Evolutionary conservation across 2,113 vertebrate species (phyloP).

Genomic region (Suncus etruscus): DNA sequence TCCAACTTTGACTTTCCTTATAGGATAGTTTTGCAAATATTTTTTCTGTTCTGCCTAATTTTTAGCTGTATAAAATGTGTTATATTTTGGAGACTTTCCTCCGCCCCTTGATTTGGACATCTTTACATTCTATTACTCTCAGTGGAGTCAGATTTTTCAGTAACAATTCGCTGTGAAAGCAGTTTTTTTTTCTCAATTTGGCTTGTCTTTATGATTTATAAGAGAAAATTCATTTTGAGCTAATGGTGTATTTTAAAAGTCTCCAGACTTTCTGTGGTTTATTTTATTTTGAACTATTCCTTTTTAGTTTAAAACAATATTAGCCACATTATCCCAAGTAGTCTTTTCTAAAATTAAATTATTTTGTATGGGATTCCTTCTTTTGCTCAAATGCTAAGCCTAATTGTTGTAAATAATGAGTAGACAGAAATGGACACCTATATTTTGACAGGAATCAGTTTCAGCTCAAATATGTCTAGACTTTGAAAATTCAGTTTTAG

Average conservation of each 20-base stretch:
- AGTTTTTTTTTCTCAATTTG: conserved; percentile 52
- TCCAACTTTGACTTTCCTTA: conserved; percentile 49
- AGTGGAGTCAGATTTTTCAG: conserved; percentile 43
- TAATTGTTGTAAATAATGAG: conserved; percentile 17
- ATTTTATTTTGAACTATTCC: conserved; percentile 69
- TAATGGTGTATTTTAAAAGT: conserved; percentile 71
- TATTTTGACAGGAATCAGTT: background rate
- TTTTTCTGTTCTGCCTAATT: conserved; percentile 63
- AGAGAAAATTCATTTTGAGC: conserved; percentile 61
- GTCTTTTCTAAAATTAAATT: conserved; percentile 52
- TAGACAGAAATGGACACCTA: background rate
- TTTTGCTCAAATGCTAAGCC: conserved; percentile 1
- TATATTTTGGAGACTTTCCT: background rate
- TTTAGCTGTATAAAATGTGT: conserved; percentile 45
- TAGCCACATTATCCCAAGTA: conserved; percentile 57
- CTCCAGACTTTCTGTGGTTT: conserved; percentile 71
- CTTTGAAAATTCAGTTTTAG: conserved; percentile 29
- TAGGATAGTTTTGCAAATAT: conserved; percentile 42
- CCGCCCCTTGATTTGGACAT: conserved; percentile 3
- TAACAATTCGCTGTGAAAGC: conserved; percentile 59
- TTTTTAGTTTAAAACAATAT: conserved; percentile 40
- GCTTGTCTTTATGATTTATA: conserved; percentile 69
- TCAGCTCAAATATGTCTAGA: conserved; percentile 14
- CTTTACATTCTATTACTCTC: conserved; percentile 49
- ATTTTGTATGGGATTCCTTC: conserved; percentile 53